Conservation (phyloP, 2,113 vertebrate genomes). For the Acinonyx jubatus region DNA sequence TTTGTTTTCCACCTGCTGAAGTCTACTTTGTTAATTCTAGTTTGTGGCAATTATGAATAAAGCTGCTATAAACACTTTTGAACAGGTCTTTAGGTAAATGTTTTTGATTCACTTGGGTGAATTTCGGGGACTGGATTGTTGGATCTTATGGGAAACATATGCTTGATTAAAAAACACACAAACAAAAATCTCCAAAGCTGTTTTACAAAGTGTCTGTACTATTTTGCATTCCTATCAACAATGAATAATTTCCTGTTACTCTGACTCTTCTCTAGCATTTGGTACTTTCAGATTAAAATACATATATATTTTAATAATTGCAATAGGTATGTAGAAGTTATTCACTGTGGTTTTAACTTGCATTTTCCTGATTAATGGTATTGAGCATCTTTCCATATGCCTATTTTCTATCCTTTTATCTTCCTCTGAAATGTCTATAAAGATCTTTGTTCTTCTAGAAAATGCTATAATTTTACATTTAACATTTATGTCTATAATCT, state of each 20-base stretch:
- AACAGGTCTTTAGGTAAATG: not conserved
- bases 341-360: not conserved
- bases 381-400: not conserved
- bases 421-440: not conserved
- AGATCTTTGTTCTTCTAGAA: not conserved
- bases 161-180: not conserved
- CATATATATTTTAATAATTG: not conserved
- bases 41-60: not conserved
- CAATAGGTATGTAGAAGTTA: not conserved
- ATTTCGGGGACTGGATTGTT: not conserved
- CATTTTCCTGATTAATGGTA: not conserved
- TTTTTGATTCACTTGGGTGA: not conserved
- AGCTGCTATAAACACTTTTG: not conserved
- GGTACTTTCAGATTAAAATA: not conserved
- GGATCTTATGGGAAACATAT: not conserved
- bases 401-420: not conserved
- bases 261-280: not conserved
- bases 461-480: not conserved
- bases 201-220: not conserved
- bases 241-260: not conserved
- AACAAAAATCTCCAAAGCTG: not conserved
- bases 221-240: not conserved
- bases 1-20: not conserved
- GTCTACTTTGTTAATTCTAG: not conserved
- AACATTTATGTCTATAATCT: not conserved